Evolutionary conservation across 2,113 vertebrate genomes (phyloP).

Genomic region (Nothobranchius furzeri): DNA sequence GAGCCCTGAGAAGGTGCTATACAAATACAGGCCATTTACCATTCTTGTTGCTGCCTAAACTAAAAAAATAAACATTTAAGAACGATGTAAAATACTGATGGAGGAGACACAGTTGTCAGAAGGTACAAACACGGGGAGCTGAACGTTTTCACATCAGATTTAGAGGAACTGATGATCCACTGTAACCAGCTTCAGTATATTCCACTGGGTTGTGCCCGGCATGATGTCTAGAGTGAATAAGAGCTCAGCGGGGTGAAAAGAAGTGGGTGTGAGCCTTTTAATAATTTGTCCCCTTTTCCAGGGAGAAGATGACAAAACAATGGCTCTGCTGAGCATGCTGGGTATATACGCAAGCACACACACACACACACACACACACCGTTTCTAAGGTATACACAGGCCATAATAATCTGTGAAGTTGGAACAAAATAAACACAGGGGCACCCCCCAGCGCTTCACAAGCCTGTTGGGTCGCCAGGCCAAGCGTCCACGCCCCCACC

Average conservation of each 20-base stretch:
- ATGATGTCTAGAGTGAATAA: constrained; percentile 50
- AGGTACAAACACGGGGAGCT: not conserved
- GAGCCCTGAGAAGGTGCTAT: too few species aligned
- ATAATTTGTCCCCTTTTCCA: constrained; percentile 58
- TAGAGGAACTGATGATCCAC: constrained; percentile 43
- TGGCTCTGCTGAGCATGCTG: constrained; percentile 46
- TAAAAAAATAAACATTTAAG: too few species aligned
- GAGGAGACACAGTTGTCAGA: not conserved
- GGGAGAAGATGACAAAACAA: constrained; percentile 68
- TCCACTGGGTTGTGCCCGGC: constrained; percentile 36
- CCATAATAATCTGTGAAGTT: too few species aligned
- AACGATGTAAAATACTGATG: not conserved
- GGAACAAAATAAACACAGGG: not conserved
- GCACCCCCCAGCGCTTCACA: too few species aligned
- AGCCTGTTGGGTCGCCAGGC: too few species aligned
- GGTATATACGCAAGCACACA: constrained; percentile 28
- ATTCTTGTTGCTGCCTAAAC: too few species aligned
- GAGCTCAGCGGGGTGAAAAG: constrained; percentile 43
- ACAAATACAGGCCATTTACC: too few species aligned
- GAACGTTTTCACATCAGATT: constrained; percentile 54
- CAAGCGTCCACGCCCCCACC: too few species aligned
- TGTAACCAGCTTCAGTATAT: constrained; percentile 30
- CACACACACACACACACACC: constrained; percentile 14
- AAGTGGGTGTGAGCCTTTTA: constrained; percentile 59
- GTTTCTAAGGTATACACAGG: not conserved